These are phyloP conservation scores for Tamandua tetradactyla DNA, from an alignment of 2,797 vertebrate genomes.

Conservation along the genomic window DNA sequence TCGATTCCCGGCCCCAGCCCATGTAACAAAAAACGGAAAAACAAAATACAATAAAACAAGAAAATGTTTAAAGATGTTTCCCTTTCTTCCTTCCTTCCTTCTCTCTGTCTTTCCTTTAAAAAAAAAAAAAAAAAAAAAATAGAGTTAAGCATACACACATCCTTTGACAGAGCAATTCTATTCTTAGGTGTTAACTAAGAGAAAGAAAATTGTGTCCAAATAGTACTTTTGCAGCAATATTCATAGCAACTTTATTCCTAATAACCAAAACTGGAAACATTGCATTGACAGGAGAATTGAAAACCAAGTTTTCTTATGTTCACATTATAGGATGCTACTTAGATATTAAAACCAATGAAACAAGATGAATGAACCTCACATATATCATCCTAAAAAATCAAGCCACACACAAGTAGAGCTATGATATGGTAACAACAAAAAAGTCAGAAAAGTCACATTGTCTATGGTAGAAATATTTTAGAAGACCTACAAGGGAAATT, in stretches of 20 bases:
- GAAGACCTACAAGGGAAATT: not conserved
- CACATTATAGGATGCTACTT: not conserved
- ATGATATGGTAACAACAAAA: not conserved
- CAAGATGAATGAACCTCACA: not conserved
- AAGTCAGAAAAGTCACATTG: not conserved
- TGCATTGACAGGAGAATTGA: not conserved
- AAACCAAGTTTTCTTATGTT: not conserved
- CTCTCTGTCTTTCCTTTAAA: too few species aligned
- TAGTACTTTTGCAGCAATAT: not conserved
- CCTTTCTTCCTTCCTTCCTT: too few species aligned
- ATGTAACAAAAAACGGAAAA: too few species aligned
- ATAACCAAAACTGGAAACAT: not conserved
- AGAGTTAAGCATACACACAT: not conserved
- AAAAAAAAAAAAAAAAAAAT: too few species aligned
- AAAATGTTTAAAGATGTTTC: too few species aligned
- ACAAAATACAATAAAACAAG: too few species aligned
- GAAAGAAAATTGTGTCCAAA: not conserved
- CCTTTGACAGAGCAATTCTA: not conserved
- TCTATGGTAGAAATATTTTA: not conserved
- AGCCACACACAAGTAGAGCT: not conserved
- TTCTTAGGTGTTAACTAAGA: not conserved
- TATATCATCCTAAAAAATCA: not conserved
- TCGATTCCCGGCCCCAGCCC: too few species aligned
- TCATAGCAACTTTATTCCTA: not conserved
- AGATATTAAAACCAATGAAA: not conserved